Conservation (phyloP, 2,113 vertebrate genomes). For the Nesoenas mayeri region DNA sequence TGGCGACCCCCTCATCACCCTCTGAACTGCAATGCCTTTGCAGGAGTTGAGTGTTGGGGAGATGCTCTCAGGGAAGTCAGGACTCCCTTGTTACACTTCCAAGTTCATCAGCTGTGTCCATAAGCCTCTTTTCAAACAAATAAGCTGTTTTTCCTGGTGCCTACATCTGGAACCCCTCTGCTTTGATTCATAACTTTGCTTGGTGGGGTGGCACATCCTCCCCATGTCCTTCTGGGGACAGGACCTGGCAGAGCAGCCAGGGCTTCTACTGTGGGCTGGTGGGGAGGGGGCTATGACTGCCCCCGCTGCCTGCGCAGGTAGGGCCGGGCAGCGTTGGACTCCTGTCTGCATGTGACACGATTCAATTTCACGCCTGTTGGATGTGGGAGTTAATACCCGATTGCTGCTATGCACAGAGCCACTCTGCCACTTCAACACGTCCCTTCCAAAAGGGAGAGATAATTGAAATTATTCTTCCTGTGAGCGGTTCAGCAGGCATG, state of each 20-base stretch:
- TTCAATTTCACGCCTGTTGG: slow-evolving; percentile 56
- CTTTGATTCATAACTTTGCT: not conserved
- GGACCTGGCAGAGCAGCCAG: not conserved
- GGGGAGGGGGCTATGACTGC: not conserved
- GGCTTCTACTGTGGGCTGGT: not conserved
- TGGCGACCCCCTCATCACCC: not conserved
- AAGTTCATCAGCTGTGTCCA: fast-evolving
- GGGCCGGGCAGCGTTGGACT: not conserved
- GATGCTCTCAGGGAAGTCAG: not conserved
- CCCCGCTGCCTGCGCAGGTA: not conserved
- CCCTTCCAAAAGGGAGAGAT: slow-evolving; percentile 14
- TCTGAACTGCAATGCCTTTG: fast-evolving
- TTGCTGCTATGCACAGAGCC: not conserved
- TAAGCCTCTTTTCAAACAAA: not conserved
- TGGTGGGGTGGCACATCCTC: not conserved
- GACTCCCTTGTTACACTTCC: not conserved
- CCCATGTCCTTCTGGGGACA: fast-evolving
- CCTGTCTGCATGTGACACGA: not conserved
- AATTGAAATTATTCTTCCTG: slow-evolving; percentile 21
- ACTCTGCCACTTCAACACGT: not conserved
- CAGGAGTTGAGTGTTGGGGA: too few relatives aligned
- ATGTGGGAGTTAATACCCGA: slow-evolving; percentile 16
- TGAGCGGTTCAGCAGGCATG: not conserved
- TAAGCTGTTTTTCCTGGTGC: not conserved
- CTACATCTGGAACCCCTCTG: fast-evolving